Evolutionary conservation across 1,140 invertebrate species (phyloP), one percentile per base, ranked within the genome.

Genomic region (Drosophila repleta): DNA sequence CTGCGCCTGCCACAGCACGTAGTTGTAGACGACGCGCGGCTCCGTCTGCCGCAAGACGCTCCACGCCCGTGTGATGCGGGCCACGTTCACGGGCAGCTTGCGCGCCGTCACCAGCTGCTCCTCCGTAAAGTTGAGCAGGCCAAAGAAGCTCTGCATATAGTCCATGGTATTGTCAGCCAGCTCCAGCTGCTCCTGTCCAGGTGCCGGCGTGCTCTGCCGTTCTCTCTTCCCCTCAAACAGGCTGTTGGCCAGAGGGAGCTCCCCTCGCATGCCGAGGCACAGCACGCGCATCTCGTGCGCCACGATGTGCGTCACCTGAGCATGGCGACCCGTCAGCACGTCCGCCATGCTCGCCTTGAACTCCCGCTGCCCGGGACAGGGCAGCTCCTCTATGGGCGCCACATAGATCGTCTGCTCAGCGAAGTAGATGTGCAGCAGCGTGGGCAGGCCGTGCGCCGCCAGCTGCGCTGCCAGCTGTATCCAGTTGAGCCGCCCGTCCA

Each of bases 381-480:
- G 65, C 17, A 81, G 13, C n/a, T 90, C 60, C 15, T 64, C 32
- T n/a, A 88, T 55, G 6, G 85, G 72, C 52, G 65, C 66, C 35
- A 91, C 67, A 53, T 82, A 91, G 35, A 91, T 82, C 0, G 90
- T 88, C 1, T 70, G 45, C 46, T 79, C 26, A 7, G 90, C 90
- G 55, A 91, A 91, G 57, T 82, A 91, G 7, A 91, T 76, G n/a
- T 81, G 35, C 11, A 91, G 17, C 5, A 91, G 63, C 1, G 70
- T 90, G 13, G 79, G 70, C 17, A 91, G 17, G 0, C 90, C 90
- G 24, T 90, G 85, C 8, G 82, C 71, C 15, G 82, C 82, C 43
- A 91, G 57, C 58, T 91, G 73, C 10, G 85, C 87, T 0, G 90
- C 61, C 1, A 91, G 45, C 0, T 56, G 32, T 3, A 84, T 63